phyloP scores from a whole-genome alignment of 2,888 invertebrate genomes.

The Caenorhabditis uteleia region DNA sequence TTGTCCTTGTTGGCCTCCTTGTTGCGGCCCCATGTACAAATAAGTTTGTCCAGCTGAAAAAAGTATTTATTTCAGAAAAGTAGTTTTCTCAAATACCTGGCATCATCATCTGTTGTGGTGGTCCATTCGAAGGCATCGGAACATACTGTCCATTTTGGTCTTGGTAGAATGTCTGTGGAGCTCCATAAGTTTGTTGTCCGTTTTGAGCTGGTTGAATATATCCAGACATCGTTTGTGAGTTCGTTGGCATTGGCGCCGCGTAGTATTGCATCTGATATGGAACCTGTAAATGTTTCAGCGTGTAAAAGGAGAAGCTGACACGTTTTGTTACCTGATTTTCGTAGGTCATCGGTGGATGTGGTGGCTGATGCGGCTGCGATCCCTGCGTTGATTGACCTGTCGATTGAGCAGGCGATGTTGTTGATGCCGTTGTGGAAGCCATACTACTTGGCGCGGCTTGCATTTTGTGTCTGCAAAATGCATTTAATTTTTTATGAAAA shows the following conservation, averaged over 20 bases:
- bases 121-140: not conserved
- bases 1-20: slow-evolving; percentile 9
- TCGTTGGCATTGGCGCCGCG: slow-evolving; percentile 19
- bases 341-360: slow-evolving; percentile 13
- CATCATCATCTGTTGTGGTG: slow-evolving; percentile 26
- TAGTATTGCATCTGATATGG: no score
- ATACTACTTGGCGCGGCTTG: slow-evolving; percentile 26
- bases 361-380: slow-evolving; percentile 6
- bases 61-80: not conserved
- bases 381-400: slow-evolving; percentile 5
- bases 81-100: not conserved
- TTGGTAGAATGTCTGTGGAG: slow-evolving; percentile 15
- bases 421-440: slow-evolving; percentile 7
- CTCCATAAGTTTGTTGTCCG: slow-evolving; percentile 4
- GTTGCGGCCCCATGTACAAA: slow-evolving; percentile 29
- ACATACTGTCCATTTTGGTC: slow-evolving; percentile 22
- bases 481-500: no score
- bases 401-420: not conserved
- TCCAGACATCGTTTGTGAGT: slow-evolving; percentile 11
- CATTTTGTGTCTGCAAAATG: slow-evolving; percentile 29
- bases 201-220: slow-evolving; percentile 11
- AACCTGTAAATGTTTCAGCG: slow-evolving; percentile 8
- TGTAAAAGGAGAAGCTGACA: not conserved
- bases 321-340: slow-evolving; percentile 9
- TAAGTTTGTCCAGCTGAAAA: slow-evolving; percentile 14